Percentiles rank a stretch among this genome's conserved stretches.
phyloP scores from a whole-genome alignment of 2,113 vertebrate species.

The Gymnobelideus leadbeateri region DNA sequence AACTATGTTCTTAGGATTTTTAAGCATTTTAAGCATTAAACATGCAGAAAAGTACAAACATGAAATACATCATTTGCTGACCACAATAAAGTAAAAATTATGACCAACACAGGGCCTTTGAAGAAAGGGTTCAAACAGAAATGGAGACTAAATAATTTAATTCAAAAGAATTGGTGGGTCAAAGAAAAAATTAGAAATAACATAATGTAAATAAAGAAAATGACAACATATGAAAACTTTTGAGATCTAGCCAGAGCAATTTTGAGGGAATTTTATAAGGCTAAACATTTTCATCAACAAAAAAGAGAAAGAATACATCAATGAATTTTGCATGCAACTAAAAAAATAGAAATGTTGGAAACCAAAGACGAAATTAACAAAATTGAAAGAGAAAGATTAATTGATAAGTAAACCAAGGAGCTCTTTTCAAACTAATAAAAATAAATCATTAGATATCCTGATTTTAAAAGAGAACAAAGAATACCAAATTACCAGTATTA shows the following conservation, averaged over 20 bases:
- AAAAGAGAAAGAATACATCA: not conserved
- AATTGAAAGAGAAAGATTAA: not conserved
- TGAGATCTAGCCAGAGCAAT: not conserved
- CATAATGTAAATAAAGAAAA: constrained; percentile 1
- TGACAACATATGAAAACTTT: not conserved
- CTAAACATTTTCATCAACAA: not conserved
- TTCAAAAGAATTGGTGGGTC: not conserved
- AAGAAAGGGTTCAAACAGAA: not conserved
- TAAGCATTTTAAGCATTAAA: not conserved
- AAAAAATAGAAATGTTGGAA: not conserved
- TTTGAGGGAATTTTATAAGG: not conserved
- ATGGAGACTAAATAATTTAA: not conserved
- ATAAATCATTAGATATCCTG: not conserved
- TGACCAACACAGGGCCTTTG: not conserved
- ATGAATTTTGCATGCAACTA: not conserved
- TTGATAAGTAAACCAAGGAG: not conserved
- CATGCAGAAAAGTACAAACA: not conserved
- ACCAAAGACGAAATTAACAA: not conserved
- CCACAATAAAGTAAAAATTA: not conserved
- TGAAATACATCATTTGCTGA: not conserved
- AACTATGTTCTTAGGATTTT: not conserved
- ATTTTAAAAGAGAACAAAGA: not conserved
- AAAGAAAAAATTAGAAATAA: not conserved
- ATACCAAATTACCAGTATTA: not conserved
- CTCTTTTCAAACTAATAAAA: not conserved